Percentiles rank a stretch among this genome's conserved stretches.
Evolutionary conservation across 2,888 invertebrate genomes (phyloP).

Genomic region (Leucophenga maculata): DNA sequence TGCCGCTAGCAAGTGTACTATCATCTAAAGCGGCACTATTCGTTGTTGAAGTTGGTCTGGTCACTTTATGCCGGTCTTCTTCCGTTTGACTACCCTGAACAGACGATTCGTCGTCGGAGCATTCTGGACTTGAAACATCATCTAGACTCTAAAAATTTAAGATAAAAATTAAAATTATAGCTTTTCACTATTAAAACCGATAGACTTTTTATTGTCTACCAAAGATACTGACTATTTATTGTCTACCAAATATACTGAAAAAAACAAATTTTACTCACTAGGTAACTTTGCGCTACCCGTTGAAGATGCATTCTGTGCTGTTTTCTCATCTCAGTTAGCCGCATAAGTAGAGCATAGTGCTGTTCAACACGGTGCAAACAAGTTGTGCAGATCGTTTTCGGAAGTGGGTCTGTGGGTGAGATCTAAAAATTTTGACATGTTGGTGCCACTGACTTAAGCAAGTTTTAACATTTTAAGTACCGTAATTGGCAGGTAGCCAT

Average conservation of each 20-base stretch:
- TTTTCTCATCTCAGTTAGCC: slow-evolving; percentile 65
- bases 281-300: slow-evolving; percentile 36
- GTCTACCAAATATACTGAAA: no score
- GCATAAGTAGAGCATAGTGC: slow-evolving; percentile 72
- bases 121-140: slow-evolving; percentile 53
- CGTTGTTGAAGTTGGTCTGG: not conserved
- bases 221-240: no score
- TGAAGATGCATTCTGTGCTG: slow-evolving; percentile 52
- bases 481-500: slow-evolving; percentile 85
- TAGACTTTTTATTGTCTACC: no score
- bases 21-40: not conserved
- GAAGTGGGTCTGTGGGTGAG: slow-evolving; percentile 78
- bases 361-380: slow-evolving; percentile 77
- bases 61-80: no score
- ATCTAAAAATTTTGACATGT: slow-evolving; percentile 72
- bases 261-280: slow-evolving; percentile 34
- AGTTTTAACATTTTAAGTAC: slow-evolving; percentile 73
- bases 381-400: slow-evolving; percentile 79
- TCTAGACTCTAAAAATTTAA: slow-evolving; percentile 31
- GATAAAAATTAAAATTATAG: not conserved
- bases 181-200: not conserved
- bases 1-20: slow-evolving; percentile 9
- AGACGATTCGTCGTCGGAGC: slow-evolving; percentile 55
- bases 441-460: not conserved
- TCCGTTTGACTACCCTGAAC: no score